Evolutionary conservation across 1,140 invertebrate genomes (phyloP), one percentile per base, ranked within the genome.

Genomic region (Diplogasteroides magnus): DNA sequence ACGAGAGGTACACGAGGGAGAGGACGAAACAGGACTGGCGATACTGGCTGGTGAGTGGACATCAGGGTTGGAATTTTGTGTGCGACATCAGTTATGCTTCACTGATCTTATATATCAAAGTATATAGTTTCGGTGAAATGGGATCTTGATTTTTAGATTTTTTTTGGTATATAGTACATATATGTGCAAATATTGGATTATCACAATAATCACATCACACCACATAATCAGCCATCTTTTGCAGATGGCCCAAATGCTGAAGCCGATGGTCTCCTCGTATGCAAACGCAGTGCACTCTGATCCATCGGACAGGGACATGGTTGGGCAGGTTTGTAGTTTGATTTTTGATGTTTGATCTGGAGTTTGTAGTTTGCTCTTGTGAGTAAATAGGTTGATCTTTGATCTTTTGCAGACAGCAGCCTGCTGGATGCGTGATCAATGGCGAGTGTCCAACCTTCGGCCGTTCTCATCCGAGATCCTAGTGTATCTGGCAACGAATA

Each of bases 21-120:
- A 31, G 72, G 15, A 60, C 55, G 1, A 65, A 62, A 26, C 59
- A 74, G 60, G 73, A 75, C 64, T 71, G 56, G 56, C 23, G 74
- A 1, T 75, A 74, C 62, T 75, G 74, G 74, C 64, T 75, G 64
- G 72, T 73, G 62, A 66, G 72, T 73, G 13, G 3, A 63, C n/a
- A n/a, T n/a, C n/a, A n/a, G n/a, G n/a, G n/a, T n/a, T n/a, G n/a
- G n/a, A n/a, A n/a, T n/a, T n/a, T n/a, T n/a, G n/a, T n/a, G n/a
- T n/a, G n/a, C n/a, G n/a, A n/a, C n/a, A n/a, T n/a, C n/a, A n/a
- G n/a, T n/a, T n/a, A n/a, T n/a, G n/a, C n/a, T n/a, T n/a, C n/a
- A n/a, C n/a, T n/a, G n/a, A n/a, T n/a, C n/a, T n/a, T n/a, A n/a
- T n/a, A n/a, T n/a, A n/a, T n/a, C n/a, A n/a, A n/a, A n/a, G n/a